Evolutionary conservation across 2,888 invertebrate genomes (phyloP), one percentile per base, ranked within the genome.

Genomic region (Sesia apiformis): DNA sequence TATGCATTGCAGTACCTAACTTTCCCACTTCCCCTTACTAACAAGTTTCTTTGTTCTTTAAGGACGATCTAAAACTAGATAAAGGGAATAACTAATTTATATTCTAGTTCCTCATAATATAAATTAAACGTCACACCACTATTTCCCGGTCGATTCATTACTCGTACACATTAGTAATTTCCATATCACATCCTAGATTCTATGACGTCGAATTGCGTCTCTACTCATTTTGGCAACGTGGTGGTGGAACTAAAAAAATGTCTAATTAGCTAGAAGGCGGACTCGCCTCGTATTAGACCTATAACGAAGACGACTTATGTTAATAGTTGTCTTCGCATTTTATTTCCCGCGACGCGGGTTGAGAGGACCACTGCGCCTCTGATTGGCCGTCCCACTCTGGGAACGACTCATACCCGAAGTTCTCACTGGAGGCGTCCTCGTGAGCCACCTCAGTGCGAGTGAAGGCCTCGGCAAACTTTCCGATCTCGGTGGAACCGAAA

Each of bases 401-500:
- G 65, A 81, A 87, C 23, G 84, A 70, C 51, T 88, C 89, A 63
- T 77, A 88, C 56, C 77, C 64, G 69, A 82, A 87, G 58, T 72
- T 83, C 57, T 90, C 90, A 53, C 70, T 67, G 49, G 78, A 67
- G 52, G 72, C 73, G 23, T 79, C 78, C 38, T 86, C 88, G 46
- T 81, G 78, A 38, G 87, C 90, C 40, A 86, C 84, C 66, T 92
- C 91, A 60, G 91, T 87, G 60, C 91, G 91, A 58, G 91, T 91
- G 74, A 94, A 94, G 53, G 92, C 93, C 69, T 94, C 94, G 4
- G 94, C 93, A 66, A 95, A 96, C 61, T 94, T 92, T n/a, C 96
- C 96, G 61, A 96, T 94, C 81, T 95, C 96, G 39, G 96, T 96
- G 40, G 95, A 94, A 39, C 96, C 96, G 74, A 96, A 96, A 1